Conservation (phyloP, 2,888 invertebrate genomes). For the Megamerina dolium region DNA sequence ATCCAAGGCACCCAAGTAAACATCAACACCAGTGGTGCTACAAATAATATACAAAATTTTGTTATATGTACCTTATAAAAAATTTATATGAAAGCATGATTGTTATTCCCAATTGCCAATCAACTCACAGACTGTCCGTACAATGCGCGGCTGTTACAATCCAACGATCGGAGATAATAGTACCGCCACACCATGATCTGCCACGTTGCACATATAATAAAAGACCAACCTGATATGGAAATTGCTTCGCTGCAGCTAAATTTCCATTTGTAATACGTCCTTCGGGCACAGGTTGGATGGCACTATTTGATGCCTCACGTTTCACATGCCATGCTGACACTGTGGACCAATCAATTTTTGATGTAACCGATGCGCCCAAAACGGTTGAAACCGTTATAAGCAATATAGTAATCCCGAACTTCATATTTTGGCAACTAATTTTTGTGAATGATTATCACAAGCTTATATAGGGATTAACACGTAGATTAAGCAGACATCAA, state of each 20-base stretch:
- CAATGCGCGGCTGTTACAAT: slow-evolving; percentile 35
- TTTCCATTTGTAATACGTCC: slow-evolving; percentile 26
- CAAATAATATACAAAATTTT: too few species aligned
- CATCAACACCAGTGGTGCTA: neutral
- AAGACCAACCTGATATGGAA: slow-evolving; percentile 27
- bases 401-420: neutral
- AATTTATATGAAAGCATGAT: neutral
- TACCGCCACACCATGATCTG: slow-evolving; percentile 33
- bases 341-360: slow-evolving; percentile 1
- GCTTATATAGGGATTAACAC: too few species aligned
- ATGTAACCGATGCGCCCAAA: neutral
- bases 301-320: neutral
- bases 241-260: slow-evolving; percentile 19
- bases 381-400: neutral
- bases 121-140: slow-evolving; percentile 2
- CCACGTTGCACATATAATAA: slow-evolving; percentile 3
- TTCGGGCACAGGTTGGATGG: neutral
- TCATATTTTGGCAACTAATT: neutral
- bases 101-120: neutral
- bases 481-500: too few species aligned
- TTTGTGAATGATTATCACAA: neutral
- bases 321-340: neutral
- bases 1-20: slow-evolving; percentile 20
- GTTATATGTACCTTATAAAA: neutral
- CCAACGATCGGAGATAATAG: slow-evolving; percentile 27